Evolutionary conservation across 2,113 vertebrate species (phyloP), one percentile per base, ranked within the genome.

Genomic region (Microcebus griseorufus): DNA sequence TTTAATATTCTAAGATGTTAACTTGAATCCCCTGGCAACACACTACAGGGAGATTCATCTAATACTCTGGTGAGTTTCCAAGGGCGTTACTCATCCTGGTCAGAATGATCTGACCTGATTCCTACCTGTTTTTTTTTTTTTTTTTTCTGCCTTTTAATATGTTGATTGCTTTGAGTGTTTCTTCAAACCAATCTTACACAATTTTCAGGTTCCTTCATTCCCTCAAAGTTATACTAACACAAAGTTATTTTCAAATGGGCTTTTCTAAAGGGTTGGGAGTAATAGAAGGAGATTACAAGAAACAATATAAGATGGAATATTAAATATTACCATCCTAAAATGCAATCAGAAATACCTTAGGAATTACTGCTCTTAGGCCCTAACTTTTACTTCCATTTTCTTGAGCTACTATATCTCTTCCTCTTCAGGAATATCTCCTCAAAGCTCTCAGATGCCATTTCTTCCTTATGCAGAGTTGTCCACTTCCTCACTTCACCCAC

Each of bases 371-470:
- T 76, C 6, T 76, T 42, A 87, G 32, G 2, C 14, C 0, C 23
- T 81, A 62, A 67, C 13, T 55, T 93, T 87, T 29, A 65, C 11
- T 88, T 95, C 25, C 11, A 29, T 95, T 93, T 93, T 72, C n/a
- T 64, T 27, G 7, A 76, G 25, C 23, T 80, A 45, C 9, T 72
- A 14, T 13, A 25, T 45, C 69, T 14, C 5, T 27, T 85, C 86
- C 23, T 60, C 11, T 76, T 27, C 42, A 88, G 48, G 53, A 96
- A 37, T 73, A 32, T 23, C 14, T 93, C 18, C 32, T 70, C 64
- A 12, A 67, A 73, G 13, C 6, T 94, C n/a, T 91, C 73, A 29
- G 88, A 81, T 85, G 9, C 11, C 11, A 37, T 78, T 82, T 64
- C 14, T 80, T 60, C 88, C 37, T 55, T 78, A 83, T 55, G 11